Evolutionary conservation across 1,140 invertebrate genomes (phyloP), one percentile per base, ranked within the genome.

Genomic region (Colletes gigas): DNA sequence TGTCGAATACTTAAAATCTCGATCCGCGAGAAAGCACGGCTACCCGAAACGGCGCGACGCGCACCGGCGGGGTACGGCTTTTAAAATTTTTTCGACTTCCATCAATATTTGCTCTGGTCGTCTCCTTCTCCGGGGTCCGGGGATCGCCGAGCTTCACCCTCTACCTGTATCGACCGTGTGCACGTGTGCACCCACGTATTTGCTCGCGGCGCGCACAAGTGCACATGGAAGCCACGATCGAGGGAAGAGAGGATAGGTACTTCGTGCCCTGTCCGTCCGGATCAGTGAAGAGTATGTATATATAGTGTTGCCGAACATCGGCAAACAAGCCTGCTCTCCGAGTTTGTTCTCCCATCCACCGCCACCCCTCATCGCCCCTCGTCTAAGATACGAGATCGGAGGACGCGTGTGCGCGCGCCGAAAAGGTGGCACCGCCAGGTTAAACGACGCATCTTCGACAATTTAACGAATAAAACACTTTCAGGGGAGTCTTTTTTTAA

Each of bases 51-150:
- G 80, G 60, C 60, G 75, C 57, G 68, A 17, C 15, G 59, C n/a
- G 7, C 12, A 9, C 7, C 1, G 44, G 41, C 68, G 72, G 66
- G 52, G 30, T n/a, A 78, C 73, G 75, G 84, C 84, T 86, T 86
- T 86, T 86, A 86, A 86, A 71, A 85, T 86, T 86, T 85, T 85
- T 85, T 86, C 75, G 70, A 85, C 83, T 86, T 86, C 73, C 83
- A 85, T 86, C 84, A 86, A 86, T 86, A 86, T 86, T 86, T 86
- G 75, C 71, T 82, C 71, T 73, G 39, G 30, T 39, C 83, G 60
- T 81, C 44, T 70, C 68, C 65, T 69, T 60, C 59, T 67, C 50
- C 19, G 55, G 44, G 63, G 65, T 81, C 12, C 30, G 70, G 80
- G 74, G 82, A 55, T 14, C 57, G 57, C 41, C 44, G 17, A 65